A percentile compares a stretch with the other conserved stretches of the same genome.
Evolutionary conservation across 23 tunicate genomes (phyloP).

Genomic region (Trididemnum clinides): DNA sequence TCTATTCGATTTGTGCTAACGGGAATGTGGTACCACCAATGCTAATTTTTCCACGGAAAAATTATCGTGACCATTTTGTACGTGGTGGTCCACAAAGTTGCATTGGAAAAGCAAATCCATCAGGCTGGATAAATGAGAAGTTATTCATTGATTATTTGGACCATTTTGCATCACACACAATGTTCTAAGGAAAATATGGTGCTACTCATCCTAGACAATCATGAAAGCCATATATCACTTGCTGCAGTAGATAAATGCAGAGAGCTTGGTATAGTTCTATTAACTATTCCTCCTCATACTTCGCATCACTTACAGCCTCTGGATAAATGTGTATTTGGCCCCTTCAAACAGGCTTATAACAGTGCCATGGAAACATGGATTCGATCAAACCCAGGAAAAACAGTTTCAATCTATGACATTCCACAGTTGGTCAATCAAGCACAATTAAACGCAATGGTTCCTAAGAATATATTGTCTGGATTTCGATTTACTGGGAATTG

Average conservation of each 20-base stretch:
- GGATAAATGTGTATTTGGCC: slow-evolving; percentile 17
- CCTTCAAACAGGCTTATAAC: not conserved
- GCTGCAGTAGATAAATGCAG: slow-evolving; percentile 12
- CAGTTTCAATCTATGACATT: slow-evolving; percentile 9
- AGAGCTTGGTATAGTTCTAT: not conserved
- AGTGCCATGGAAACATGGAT: slow-evolving; percentile 22
- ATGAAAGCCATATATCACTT: slow-evolving; percentile 33
- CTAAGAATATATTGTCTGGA: not conserved
- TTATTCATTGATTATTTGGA: slow-evolving; percentile 11
- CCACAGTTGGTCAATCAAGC: slow-evolving; percentile 18
- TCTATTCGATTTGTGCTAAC: not conserved
- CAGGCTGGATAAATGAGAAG: slow-evolving; percentile 1
- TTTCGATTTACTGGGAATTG: not conserved
- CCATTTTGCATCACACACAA: not conserved
- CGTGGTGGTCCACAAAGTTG: slow-evolving; percentile 12
- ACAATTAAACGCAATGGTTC: not conserved
- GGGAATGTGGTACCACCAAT: slow-evolving; percentile 5
- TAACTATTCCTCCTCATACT: slow-evolving; percentile 37
- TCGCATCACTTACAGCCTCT: slow-evolving; percentile 40
- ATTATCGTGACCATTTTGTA: not conserved
- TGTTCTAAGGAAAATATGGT: not conserved
- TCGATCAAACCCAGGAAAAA: not conserved
- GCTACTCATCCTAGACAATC: slow-evolving; percentile 21
- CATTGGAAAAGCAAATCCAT: not conserved
- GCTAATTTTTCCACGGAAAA: slow-evolving; percentile 19